Base-by-base conservation (phyloP, 2,113 vertebrate species). In the Scopus umbretta region DNA sequence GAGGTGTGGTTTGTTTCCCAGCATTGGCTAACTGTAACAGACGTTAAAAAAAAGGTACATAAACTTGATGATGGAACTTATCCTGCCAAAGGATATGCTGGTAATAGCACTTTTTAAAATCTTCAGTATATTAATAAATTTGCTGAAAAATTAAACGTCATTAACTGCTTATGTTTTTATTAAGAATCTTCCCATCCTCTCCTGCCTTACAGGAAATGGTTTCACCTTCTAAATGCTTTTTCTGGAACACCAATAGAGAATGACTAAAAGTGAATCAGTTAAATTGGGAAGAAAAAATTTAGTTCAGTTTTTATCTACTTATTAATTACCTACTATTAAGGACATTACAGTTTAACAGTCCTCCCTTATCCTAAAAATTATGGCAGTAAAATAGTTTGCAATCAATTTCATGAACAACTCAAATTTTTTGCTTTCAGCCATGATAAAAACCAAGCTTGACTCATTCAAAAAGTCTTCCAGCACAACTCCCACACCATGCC, bases 291-390 rank as follows among this genome's bases (percentile, higher is more conserved):
- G n/a, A n/a, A n/a, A n/a, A n/a, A n/a, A n/a, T n/a, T n/a, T n/a
- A n/a, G n/a, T n/a, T n/a, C n/a, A n/a, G n/a, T n/a, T n/a, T n/a
- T n/a, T n/a, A n/a, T 96, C 92, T 91, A 61, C 88, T 94, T 78
- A 65, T 70, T 96, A 94, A 94, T 90, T 92, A 66, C 93, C 56
- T 61, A 26, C 76, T 90, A 79, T 90, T 94, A 96, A 92, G 29
- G 16, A 94, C 6, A 70, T 62, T 80, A 47, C 19, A 75, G 13
- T 76, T 94, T 91, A 50, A 91, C 93, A 93, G 67, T 94, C 56
- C 71, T 62, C 43, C 26, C 58, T 86, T 61, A 55, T 47, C 67
- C 67, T 75, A 72, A 94, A 89, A 96, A 90, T 91, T 79, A 91
- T 8, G 3, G 16, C 70, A 70, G 61, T 94, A 82, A 93, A 90